Percentiles rank a stretch among this genome's conserved stretches.
Conservation (phyloP, 2,888 invertebrate genomes). For the Nomada hirtipes region DNA sequence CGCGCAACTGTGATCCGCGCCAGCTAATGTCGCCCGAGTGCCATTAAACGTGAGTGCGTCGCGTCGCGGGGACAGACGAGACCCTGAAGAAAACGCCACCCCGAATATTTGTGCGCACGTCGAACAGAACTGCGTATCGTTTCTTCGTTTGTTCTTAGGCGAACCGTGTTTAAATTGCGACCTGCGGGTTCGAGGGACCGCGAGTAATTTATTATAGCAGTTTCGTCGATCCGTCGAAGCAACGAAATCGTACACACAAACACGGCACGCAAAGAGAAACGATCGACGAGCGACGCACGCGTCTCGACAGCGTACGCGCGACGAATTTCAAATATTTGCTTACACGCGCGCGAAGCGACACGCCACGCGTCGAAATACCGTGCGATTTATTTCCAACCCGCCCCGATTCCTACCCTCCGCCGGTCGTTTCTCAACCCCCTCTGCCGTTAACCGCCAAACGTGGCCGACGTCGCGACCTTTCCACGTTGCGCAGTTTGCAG, state of each 20-base stretch:
- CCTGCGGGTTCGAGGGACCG: neutral
- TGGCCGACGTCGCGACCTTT: constrained; percentile 37
- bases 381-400: constrained; percentile 68
- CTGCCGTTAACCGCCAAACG: constrained; percentile 2
- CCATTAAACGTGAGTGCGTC: neutral
- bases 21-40: constrained; percentile 12
- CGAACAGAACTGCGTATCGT: no score
- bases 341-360: constrained; percentile 61
- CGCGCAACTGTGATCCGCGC: constrained; percentile 1
- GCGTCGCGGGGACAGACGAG: neutral
- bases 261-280: neutral
- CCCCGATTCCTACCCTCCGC: constrained; percentile 10
- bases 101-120: no score
- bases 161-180: neutral
- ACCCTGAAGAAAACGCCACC: no score
- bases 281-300: neutral
- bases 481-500: constrained; percentile 43
- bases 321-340: constrained; percentile 75
- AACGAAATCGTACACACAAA: neutral
- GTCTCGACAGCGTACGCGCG: constrained; percentile 45
- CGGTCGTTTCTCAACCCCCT: neutral
- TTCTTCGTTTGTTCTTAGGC: no score
- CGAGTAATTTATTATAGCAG: neutral
- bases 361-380: constrained; percentile 67
- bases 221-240: neutral